Base-by-base conservation (phyloP, 1,140 invertebrate genomes). In the Metaphire vulgaris region DNA sequence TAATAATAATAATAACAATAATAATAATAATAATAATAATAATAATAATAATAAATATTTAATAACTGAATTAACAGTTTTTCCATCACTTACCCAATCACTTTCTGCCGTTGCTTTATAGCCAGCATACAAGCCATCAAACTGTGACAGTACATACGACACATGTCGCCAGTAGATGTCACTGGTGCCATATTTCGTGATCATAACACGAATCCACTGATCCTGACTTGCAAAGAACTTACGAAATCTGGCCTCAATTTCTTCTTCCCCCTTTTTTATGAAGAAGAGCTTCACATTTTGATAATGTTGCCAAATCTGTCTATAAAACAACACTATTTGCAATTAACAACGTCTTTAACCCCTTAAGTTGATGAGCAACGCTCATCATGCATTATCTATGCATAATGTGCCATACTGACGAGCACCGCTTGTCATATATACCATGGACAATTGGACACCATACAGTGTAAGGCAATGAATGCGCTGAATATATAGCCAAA, bases 131-230 rank as follows among this genome's bases (percentile, higher is more conserved):
- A 75, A 33, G 16, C 74, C 74, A 72, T 75, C 74, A 67, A 75
- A 33, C 74, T 75, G 74, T 16, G 74, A 15, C 2, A 75, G 2
- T 0, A 75, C 31, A 26, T 69, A 69, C n/a, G 30, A 14, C 29
- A 75, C 74, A 68, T 75, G 74, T 72, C 32, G 64, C 74, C 74
- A 75, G 67, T 75, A 75, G 21, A 28, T 21, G 65, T 75, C 74
- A 33, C 33, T 32, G 14, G 31, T 33, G 29, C 16, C 34, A 34
- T 75, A 12, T 30, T 33, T 31, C 72, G 2, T n/a, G n/a, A 75
- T 69, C 65, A 69, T 75, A 21, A 1, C 21, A n/a, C 67, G 29
- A 6, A 28, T 12, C 74, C 74, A 75, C 26, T 67, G 26, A 28
- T 75, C 65, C 26, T 75, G 65, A 26, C 69, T 75, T 65, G 30